Evolutionary conservation across 2,797 vertebrate genomes (phyloP), one percentile per base, ranked within the genome.

Genomic region (Hypotaenidia okinawae): DNA sequence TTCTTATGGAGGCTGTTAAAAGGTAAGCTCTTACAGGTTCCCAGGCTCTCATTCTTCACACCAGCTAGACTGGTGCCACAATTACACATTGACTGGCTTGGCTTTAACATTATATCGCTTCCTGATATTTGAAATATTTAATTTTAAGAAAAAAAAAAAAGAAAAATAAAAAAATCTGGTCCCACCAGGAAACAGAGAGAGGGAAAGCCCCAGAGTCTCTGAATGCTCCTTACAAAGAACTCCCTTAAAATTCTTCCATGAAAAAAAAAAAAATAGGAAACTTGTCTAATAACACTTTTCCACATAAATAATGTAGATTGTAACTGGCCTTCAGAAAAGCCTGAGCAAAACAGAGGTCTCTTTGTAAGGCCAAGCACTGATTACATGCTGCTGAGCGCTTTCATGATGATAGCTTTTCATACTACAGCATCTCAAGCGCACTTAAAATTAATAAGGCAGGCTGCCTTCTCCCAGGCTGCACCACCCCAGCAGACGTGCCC

Each of bases 281-380:
- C 33, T 67, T 23, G 0, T 85, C 90, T 94, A 96, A 91, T 94
- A 96, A 92, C 89, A 93, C 85, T 96, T 96, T 94, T 94, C 90
- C 94, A 96, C 91, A 96, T 94, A 96, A 97, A 94, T 95, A 94
- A 95, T 86, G 78, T 68, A 67, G 85, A 91, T 95, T 96, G 87
- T 87, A 94, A 84, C 88, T 68, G 85, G 77, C 30, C 83, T 96
- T 96, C 94, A 74, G 83, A 97, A 90, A 90, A 91, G 67, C 6
- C 64, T 86, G 80, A 64, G 75, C 10, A n/a, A 35, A 67, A 94
- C 95, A 96, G 95, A 91, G 74, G 39, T 77, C 67, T 52, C 90
- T 94, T 90, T 97, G 96, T 97, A 35, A 62, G 74, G 85, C 70
- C 2, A 1, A 64, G 74, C 64, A n/a, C 80, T 79, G 93, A 94